These are phyloP conservation scores for Aphodius sticticus DNA, from an alignment of 2,888 invertebrate genomes.

Conservation along the genomic window DNA sequence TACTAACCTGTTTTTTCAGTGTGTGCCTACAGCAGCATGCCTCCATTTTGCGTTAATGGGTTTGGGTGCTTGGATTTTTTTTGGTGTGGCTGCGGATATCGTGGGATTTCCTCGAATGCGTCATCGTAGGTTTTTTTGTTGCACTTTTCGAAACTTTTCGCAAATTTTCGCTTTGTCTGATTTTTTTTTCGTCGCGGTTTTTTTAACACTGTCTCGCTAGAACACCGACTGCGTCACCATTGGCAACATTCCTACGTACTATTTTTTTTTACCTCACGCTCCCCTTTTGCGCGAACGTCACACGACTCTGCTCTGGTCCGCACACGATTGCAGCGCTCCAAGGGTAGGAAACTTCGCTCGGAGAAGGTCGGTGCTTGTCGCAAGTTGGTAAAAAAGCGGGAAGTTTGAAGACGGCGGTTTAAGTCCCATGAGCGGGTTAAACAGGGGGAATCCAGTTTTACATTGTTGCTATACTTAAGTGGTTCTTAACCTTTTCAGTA, in stretches of 20 bases:
- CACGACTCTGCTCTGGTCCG: conserved; percentile 51
- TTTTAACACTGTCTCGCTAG: conserved; percentile 52
- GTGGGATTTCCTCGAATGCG: conserved; percentile 45
- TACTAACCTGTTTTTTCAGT: conserved; percentile 58
- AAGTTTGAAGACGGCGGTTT: neutral
- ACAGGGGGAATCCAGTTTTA: neutral
- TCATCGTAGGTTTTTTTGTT: conserved; percentile 22
- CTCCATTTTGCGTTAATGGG: conserved; percentile 53
- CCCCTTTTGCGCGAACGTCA: conserved; percentile 44
- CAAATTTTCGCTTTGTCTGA: neutral
- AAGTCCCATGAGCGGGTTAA: neutral
- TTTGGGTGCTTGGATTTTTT: conserved; percentile 49
- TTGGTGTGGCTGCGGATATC: conserved; percentile 47
- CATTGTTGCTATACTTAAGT: neutral
- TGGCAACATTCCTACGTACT: neutral
- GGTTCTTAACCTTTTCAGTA: too few species aligned
- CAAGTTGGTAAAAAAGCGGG: conserved; percentile 38
- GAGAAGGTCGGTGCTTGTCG: conserved; percentile 49
- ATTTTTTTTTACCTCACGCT: conserved; percentile 1
- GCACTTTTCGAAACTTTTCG: neutral
- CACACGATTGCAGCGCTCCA: conserved; percentile 50
- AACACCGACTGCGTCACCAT: conserved; percentile 48
- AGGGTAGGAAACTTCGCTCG: conserved; percentile 52
- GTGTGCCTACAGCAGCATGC: conserved; percentile 56
- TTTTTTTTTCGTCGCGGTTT: conserved; percentile 28